Evolutionary conservation across 2,113 vertebrate species (phyloP), one percentile per base, ranked within the genome.

Genomic region (Peromyscus californicus): DNA sequence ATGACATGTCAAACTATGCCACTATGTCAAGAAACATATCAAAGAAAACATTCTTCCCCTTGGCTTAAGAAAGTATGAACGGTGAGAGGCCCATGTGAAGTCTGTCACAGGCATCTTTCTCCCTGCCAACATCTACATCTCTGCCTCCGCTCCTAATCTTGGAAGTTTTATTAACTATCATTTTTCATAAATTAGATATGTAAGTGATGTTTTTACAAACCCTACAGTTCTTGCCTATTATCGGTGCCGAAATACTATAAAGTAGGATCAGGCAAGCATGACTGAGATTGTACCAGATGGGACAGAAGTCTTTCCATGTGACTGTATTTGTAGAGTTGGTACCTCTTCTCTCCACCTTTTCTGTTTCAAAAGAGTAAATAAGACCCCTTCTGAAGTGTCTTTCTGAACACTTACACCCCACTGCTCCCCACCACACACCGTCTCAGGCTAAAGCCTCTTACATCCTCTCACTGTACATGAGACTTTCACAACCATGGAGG

Each of bases 101-200:
- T 75, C 93, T 75, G 2, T 39, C 88, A 72, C 7, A 9, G 36
- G 31, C 8, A 45, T 16, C 88, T 95, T 96, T 95, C 94, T 90
- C 63, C 51, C 87, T 72, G 12, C 2, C 29, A 93, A 90, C 36
- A 93, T 48, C 91, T 79, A 83, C 0, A 67, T 70, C 72, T 95
- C 51, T 85, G 39, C 57, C 26, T 89, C 33, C 61, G 78, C 63
- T 84, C 75, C 74, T 96, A 76, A 89, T 7, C 69, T 88, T 92
- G 65, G 79, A 79, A 84, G 29, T 92, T 94, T 61, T 75, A 36
- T 95, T 78, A 88, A 88, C 24, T 65, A 61, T 9, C 78, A 59
- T 88, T 69, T 65, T 91, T 95, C 42, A 88, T 70, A 87, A 93
- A 15, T 93, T 88, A 85, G 80, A 65, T 63, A 84, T 83, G 61